Conservation (phyloP, 2,113 vertebrate species). For the Alectura lathami region DNA sequence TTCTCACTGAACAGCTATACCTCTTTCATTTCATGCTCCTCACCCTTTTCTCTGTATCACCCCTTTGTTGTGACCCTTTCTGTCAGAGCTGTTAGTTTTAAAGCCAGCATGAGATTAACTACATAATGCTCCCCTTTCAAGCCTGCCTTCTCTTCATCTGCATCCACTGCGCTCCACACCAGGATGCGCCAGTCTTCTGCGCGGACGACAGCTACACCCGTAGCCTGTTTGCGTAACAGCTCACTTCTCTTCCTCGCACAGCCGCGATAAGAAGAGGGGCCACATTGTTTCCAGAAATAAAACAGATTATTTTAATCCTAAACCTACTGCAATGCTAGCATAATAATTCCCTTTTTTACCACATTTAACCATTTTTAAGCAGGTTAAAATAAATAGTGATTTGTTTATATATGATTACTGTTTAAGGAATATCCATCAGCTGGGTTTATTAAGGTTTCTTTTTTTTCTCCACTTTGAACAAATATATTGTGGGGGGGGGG, state of each 20-base stretch:
- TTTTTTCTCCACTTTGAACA: neutral
- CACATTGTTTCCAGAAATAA: slow-evolving; percentile 54
- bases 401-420: neutral
- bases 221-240: slow-evolving; percentile 7
- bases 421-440: neutral
- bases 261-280: neutral
- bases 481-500: neutral
- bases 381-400: neutral
- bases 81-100: slow-evolving; percentile 29
- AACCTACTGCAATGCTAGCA: neutral
- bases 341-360: neutral
- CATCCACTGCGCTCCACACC: neutral
- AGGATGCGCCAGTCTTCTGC: neutral
- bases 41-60: neutral
- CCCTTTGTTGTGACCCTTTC: slow-evolving; percentile 7
- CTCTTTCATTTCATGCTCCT: neutral
- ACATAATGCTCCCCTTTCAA: slow-evolving; percentile 6
- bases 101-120: slow-evolving; percentile 19
- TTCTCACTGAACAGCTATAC: neutral
- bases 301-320: slow-evolving; percentile 54
- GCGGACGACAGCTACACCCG: neutral
- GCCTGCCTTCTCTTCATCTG: slow-evolving; percentile 14
- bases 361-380: slow-evolving; percentile 14
- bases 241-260: neutral
- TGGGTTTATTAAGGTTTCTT: neutral